Percentiles rank a stretch among this genome's conserved stretches.
Evolutionary conservation across 2,888 invertebrate species (phyloP).

Genomic region (Sarcophaga rosellei): DNA sequence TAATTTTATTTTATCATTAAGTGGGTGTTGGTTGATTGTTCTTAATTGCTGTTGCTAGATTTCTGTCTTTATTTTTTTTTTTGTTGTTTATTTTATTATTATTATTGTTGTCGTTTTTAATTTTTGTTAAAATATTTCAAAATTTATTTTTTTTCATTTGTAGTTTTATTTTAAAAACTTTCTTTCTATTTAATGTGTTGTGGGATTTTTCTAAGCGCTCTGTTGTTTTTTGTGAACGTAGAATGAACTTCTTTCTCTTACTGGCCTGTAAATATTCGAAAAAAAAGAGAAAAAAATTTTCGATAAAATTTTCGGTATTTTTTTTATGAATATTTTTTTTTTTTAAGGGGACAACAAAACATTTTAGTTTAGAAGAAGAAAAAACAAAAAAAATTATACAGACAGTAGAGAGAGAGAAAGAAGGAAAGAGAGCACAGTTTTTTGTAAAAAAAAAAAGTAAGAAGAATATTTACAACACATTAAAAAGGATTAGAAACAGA

Average conservation of each 20-base stretch:
- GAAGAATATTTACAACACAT: constrained; percentile 10
- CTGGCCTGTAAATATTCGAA: constrained; percentile 67
- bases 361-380: constrained; percentile 11
- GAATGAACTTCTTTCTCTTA: constrained; percentile 47
- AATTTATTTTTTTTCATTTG: too few relatives aligned
- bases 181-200: neutral
- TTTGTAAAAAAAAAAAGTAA: constrained; percentile 5
- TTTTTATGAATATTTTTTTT: neutral
- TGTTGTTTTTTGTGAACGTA: constrained; percentile 61
- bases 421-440: neutral
- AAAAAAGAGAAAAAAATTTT: constrained; percentile 63
- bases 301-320: constrained; percentile 55
- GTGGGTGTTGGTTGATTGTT: constrained; percentile 56
- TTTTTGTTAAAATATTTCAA: constrained; percentile 27
- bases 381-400: constrained; percentile 45
- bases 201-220: constrained; percentile 32
- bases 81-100: neutral
- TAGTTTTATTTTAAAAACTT: neutral
- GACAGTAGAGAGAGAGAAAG: constrained; percentile 47
- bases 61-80: neutral
- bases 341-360: constrained; percentile 28
- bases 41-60: constrained; percentile 15
- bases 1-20: constrained; percentile 41
- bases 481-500: constrained; percentile 21
- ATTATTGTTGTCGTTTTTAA: constrained; percentile 31